These are phyloP conservation scores for Heliconius hewitsoni DNA, from an alignment of 1,140 invertebrate genomes.

Conservation along the genomic window DNA sequence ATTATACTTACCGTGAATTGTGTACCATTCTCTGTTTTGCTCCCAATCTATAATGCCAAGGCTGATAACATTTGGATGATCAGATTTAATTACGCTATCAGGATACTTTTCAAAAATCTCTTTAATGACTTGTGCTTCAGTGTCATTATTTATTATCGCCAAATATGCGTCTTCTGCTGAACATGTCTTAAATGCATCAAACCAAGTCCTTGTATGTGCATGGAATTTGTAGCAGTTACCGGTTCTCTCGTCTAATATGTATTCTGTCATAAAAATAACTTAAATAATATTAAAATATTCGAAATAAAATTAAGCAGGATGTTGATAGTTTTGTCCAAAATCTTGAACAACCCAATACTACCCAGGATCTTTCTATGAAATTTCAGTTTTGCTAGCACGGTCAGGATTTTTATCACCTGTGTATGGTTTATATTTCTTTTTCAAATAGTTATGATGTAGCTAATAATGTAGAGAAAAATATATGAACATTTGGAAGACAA, in stretches of 20 bases:
- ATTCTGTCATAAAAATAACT: neutral
- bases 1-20: neutral
- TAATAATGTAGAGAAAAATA: too few relatives aligned
- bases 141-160: slow-evolving; percentile 11
- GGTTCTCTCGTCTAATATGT: neutral
- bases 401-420: neutral
- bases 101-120: neutral
- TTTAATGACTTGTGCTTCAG: neutral
- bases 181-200: neutral
- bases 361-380: too few relatives aligned
- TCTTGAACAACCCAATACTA: too few relatives aligned
- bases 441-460: too few relatives aligned
- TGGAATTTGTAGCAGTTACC: slow-evolving; percentile 19
- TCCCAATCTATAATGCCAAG: slow-evolving; percentile 3
- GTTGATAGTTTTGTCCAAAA: too few relatives aligned
- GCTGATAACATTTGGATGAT: neutral
- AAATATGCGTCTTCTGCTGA: slow-evolving; percentile 3
- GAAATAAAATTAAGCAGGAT: too few relatives aligned
- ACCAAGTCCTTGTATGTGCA: neutral
- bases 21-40: neutral
- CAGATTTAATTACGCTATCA: neutral
- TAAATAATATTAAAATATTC: neutral
- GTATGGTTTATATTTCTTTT: too few relatives aligned
- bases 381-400: too few relatives aligned
- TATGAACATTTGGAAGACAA: too few relatives aligned